Evolutionary conservation across 37 sponge, comb jelly and placozoan genomes (phyloP).

Genomic region (Tethya wilhelma): DNA sequence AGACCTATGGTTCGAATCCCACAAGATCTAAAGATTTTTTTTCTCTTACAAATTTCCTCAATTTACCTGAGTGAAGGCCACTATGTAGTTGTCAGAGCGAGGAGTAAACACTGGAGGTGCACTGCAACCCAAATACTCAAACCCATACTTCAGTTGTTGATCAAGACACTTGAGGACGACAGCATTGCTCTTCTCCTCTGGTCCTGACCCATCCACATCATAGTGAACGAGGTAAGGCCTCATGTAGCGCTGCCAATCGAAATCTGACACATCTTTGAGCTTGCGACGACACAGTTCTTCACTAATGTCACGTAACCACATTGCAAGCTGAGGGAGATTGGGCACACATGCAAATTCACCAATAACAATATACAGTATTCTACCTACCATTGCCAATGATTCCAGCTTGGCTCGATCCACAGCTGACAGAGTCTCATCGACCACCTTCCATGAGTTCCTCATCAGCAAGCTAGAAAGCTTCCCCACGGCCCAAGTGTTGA

Average conservation of each 20-base stretch:
- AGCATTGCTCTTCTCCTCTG: neutral
- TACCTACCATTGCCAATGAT: slow-evolving; percentile 43
- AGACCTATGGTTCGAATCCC: no score
- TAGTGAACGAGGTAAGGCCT: slow-evolving; percentile 43
- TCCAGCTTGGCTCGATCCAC: slow-evolving; percentile 53
- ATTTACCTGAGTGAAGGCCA: slow-evolving; percentile 63
- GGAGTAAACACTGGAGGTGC: slow-evolving; percentile 63
- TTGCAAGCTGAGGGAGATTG: slow-evolving; percentile 36
- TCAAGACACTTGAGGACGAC: slow-evolving; percentile 55
- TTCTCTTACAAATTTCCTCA: no score
- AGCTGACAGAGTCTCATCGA: slow-evolving; percentile 26
- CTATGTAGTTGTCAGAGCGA: slow-evolving; percentile 49
- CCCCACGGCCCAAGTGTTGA: slow-evolving; percentile 34
- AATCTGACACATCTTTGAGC: slow-evolving; percentile 74
- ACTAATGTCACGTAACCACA: slow-evolving; percentile 80
- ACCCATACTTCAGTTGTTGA: slow-evolving; percentile 50
- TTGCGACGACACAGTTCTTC: slow-evolving; percentile 82
- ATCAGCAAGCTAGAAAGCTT: slow-evolving; percentile 54
- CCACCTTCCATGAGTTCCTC: slow-evolving; percentile 55
- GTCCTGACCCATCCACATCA: neutral
- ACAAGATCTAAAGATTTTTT: no score
- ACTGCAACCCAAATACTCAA: slow-evolving; percentile 64
- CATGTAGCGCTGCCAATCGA: slow-evolving; percentile 86
- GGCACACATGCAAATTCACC: no score
- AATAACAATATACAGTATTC: no score